A percentile compares a stretch with the other conserved stretches of the same genome.
phyloP scores from a whole-genome alignment of 2,797 vertebrate genomes.

The Pipistrellus pipistrellus region DNA sequence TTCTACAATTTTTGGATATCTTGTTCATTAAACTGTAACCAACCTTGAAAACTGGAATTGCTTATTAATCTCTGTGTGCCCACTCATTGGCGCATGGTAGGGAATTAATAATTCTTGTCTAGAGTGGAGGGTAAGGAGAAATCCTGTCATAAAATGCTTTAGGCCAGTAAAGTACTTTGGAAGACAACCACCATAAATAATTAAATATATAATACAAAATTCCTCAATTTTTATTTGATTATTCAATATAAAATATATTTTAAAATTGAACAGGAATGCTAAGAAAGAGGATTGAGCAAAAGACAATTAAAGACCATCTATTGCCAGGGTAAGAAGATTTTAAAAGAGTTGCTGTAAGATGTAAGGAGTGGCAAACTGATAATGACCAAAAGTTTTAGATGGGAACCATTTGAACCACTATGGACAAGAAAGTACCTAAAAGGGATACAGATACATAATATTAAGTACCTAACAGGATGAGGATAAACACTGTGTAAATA shows the following conservation, averaged over 20 bases:
- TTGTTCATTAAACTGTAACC: neutral
- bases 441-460: neutral
- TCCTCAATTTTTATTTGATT: neutral
- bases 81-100: neutral
- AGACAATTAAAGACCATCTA: neutral
- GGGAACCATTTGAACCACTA: conserved; percentile 20
- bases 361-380: neutral
- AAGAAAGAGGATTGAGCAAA: neutral
- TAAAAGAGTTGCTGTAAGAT: neutral
- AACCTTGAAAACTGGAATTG: neutral
- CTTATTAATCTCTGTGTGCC: neutral
- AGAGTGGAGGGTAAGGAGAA: neutral
- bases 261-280: neutral
- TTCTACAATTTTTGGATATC: neutral
- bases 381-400: conserved; percentile 33
- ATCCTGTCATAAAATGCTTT: neutral
- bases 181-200: neutral
- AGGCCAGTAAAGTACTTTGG: neutral
- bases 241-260: conserved; percentile 19
- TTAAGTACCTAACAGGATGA: conserved; percentile 54
- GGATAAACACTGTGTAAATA: conserved; percentile 62
- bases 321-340: neutral
- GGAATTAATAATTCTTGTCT: neutral
- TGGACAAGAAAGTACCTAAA: conserved; percentile 17
- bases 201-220: neutral